Base-by-base conservation (phyloP, 2,113 vertebrate species). In the Herpetotheres cachinnans region DNA sequence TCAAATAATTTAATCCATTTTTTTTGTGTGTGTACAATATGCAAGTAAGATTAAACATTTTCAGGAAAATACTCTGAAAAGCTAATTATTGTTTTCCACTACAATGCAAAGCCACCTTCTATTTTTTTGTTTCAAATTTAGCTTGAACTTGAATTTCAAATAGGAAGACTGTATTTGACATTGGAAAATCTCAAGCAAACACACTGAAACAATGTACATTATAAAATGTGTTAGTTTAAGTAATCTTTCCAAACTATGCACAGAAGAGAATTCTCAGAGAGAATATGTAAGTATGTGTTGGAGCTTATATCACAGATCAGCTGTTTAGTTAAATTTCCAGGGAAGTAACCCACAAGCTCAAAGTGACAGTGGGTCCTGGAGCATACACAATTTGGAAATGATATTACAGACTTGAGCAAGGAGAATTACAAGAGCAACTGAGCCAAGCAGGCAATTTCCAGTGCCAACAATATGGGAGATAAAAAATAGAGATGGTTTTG, bases 391-490 rank as follows among this genome's bases (percentile, higher is more conserved):
- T 76, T 96, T 91, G 65, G 81, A 94, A 94, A 74, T 79, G 1
- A n/a, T 76, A 92, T 65, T 89, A 78, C 73, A 89, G 70, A 65
- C 44, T 76, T 50, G 25, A 93, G 86, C 56, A 92, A 91, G 62
- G 44, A 44, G 61, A 93, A 93, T 77, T 86, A 86, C 59, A 74
- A 44, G 44, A 83, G 65, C 61, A 92, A 90, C 44, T 79, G 86
- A 96, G 81, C 83, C 83, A 95, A 93, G 86, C 77, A 79, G 70
- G 86, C 83, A 58, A 87, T 79, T 94, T 94, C 54, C 49, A 95
- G 54, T 82, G 89, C 83, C 86, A 95, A 56, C 56, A 95, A 82
- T 47, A 79, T 17, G 26, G 42, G 69, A 94, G 42, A 81, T 22
- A 71, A 83, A 74, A 95, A 86, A 55, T 1, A 92, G 86, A 84